Conservation (phyloP, 1,140 invertebrate genomes). For the Drosophila watanabei region DNA sequence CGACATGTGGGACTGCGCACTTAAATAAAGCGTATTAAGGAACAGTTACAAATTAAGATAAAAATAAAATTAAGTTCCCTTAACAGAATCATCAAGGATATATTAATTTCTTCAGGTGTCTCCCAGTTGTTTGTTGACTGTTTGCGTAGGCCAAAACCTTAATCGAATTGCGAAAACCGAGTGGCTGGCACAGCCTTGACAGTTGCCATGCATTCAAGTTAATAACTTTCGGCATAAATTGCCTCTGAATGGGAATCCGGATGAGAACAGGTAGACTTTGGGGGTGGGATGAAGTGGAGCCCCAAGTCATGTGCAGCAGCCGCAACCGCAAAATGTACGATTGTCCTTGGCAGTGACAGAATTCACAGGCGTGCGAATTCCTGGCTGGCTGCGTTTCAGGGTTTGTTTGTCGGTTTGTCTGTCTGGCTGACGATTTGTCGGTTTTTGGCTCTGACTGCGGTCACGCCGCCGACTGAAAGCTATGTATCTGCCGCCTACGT, state of each 20-base stretch:
- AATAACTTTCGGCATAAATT: conserved; percentile 73
- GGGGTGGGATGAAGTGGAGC: background rate
- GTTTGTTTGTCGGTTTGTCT: conserved; percentile 21
- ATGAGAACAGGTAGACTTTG: background rate
- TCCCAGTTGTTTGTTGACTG: background rate
- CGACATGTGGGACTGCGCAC: background rate
- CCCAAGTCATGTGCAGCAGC: conserved; percentile 58
- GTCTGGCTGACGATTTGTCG: conserved; percentile 10
- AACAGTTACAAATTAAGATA: background rate
- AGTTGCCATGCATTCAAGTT: conserved; percentile 42
- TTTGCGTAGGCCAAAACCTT: background rate
- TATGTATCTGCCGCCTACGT: conserved; percentile 6
- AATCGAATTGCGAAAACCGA: conserved; percentile 6
- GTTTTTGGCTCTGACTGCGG: conserved; percentile 57
- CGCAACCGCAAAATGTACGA: conserved; percentile 68
- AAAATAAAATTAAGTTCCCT: background rate
- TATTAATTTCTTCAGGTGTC: background rate
- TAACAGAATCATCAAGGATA: background rate
- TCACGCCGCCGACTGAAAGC: conserved; percentile 1
- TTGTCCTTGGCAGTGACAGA: conserved; percentile 64
- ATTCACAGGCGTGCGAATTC: conserved; percentile 9
- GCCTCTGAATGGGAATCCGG: conserved; percentile 43
- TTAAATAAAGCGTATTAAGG: background rate
- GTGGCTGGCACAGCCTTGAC: conserved; percentile 15
- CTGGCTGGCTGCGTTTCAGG: conserved; percentile 3